Evolutionary conservation across 1,140 invertebrate genomes (phyloP), one percentile per base, ranked within the genome.

Genomic region (Oreohelix idahoensis): DNA sequence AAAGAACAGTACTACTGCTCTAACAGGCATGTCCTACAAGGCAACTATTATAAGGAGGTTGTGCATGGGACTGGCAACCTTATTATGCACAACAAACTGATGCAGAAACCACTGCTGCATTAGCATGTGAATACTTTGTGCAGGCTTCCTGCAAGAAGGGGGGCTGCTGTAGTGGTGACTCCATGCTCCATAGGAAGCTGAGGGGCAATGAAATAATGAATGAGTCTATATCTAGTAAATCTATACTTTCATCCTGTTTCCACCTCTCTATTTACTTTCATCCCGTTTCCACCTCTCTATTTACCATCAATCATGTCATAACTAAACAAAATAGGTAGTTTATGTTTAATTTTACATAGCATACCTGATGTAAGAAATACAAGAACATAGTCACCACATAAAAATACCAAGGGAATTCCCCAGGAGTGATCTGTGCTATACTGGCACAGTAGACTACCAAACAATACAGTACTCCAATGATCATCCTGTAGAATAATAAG

Each of bases 291-390:
- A 45, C 15, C 5, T 45, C 5, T 45, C 15, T 45, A 15, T 45
- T 45, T 5, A 45, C 5, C 5, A 8, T 45, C 8, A 58, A n/a
- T n/a, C n/a, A n/a, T 45, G 5, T 45, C 15, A 8, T n/a, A 2
- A 58, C 10, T 58, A 58, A 58, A 58, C 42, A 58, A 20, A 58
- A 58, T n/a, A 58, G 2, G 20, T 58, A 58, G 1, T 11, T 58
- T 15, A 10, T 4, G 8, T 15, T 20, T 11, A 32, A 32, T 35
- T 32, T 2, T 8, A 29, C 8, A 17, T 42, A 39, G n/a, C n/a
- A 94, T 93, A 98, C 97, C 95, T 99, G 98, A 94, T 99, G 98
- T 83, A 98, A 93, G 35, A 95, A 95, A 93, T 98, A 99, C 83
- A 95, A 94, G 11, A 94, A 81, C 84, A 99, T 91, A 42, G 99